phyloP scores from a whole-genome alignment of 1,140 invertebrate species.

The Cyphomyrmex costatus region DNA sequence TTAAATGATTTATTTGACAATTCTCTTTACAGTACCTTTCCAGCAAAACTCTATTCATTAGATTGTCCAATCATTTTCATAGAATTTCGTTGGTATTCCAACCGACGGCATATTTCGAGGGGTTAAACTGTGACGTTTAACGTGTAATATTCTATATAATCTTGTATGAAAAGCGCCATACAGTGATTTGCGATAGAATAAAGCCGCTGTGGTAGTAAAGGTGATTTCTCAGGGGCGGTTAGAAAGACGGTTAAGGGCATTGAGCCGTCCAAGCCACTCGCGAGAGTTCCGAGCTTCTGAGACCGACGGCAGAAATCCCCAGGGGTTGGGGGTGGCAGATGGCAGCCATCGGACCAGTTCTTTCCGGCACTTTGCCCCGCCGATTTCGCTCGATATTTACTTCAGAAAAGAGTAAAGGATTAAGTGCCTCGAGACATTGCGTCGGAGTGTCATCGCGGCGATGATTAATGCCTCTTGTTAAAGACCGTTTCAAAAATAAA shows the following conservation, averaged over 20 bases:
- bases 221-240: slow-evolving; percentile 74
- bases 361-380: slow-evolving; percentile 74
- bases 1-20: slow-evolving; percentile 27
- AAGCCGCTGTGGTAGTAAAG: slow-evolving; percentile 63
- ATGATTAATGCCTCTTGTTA: slow-evolving; percentile 44
- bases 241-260: slow-evolving; percentile 79
- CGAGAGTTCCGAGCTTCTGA: slow-evolving; percentile 73
- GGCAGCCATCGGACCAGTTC: slow-evolving; percentile 79
- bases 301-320: slow-evolving; percentile 67
- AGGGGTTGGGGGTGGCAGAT: slow-evolving; percentile 80
- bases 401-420: slow-evolving; percentile 55
- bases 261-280: slow-evolving; percentile 82
- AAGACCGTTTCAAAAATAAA: slow-evolving; percentile 25
- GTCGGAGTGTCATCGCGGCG: slow-evolving; percentile 3
- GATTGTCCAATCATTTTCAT: slow-evolving; percentile 62
- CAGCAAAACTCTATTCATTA: too few relatives aligned
- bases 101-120: slow-evolving; percentile 56
- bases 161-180: slow-evolving; percentile 80
- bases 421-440: slow-evolving; percentile 31
- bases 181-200: slow-evolving; percentile 74
- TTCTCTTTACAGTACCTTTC: slow-evolving; percentile 9
- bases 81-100: slow-evolving; percentile 41
- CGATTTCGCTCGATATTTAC: slow-evolving; percentile 67
- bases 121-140: slow-evolving; percentile 79
- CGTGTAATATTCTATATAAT: slow-evolving; percentile 84